Evolutionary conservation across 2,888 invertebrate species (phyloP), one percentile per base, ranked within the genome.

Genomic region (Myathropa florea): DNA sequence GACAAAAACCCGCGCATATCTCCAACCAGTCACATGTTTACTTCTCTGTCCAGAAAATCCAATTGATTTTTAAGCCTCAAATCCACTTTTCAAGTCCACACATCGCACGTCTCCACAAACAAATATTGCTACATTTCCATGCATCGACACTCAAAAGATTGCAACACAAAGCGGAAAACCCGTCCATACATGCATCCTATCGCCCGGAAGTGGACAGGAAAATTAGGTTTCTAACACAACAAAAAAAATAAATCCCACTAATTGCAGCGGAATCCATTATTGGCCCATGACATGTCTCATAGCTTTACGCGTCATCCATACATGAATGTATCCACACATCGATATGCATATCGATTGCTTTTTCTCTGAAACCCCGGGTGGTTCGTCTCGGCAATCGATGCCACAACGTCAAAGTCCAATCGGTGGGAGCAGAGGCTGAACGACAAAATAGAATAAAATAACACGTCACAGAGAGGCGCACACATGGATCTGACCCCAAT

Each of bases 381-480:
- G 30, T 30, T 10, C 12, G 33, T 33, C 33, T 33, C 33, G 12
- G 23, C 21, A 76, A 82, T 77, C 82, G 77, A 78, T 83, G 72
- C 24, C 9, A 55, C 72, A 72, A 46, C 64, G 70, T 72, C 72
- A 78, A 63, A 59, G 83, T 46, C 67, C 33, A 33, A 10, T 63
- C 67, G 61, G 33, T 23, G 71, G 53, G 24, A 18, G 12, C 53
- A 70, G n/a, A n/a, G n/a, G n/a, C n/a, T n/a, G n/a, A n/a, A n/a
- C n/a, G 26, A 9, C 71, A 63, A 7, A 73, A 73, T 68, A 59
- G 55, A 64, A 68, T 59, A 79, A 39, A 70, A 73, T 46, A 71
- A 63, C 53, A 77, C 68, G 61, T 77, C 81, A 71, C 72, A 77
- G 24, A 77, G 24, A 53, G 59, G 28, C 30, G 64, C 39, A 73